phyloP scores from a whole-genome alignment of 2,888 invertebrate genomes.

The Caenorhabditis sp. region DNA sequence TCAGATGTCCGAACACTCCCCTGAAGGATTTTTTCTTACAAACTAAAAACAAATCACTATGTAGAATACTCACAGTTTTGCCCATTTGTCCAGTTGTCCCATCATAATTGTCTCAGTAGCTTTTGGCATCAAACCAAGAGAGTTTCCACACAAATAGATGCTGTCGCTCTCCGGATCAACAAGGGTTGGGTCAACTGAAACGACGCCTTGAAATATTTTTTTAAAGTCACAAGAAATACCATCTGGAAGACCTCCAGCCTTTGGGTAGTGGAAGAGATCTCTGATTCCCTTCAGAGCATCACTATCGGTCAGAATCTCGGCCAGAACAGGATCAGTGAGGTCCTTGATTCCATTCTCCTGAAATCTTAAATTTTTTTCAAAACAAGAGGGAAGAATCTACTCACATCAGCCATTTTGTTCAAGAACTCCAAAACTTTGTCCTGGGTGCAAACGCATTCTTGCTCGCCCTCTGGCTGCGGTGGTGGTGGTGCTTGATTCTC shows the following conservation, averaged over 20 bases:
- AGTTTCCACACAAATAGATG: slow-evolving; percentile 86
- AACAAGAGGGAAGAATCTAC: neutral
- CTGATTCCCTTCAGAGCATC: slow-evolving; percentile 71
- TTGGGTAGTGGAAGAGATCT: slow-evolving; percentile 77
- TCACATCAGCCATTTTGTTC: slow-evolving; percentile 65
- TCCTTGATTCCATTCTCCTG: slow-evolving; percentile 63
- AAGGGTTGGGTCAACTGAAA: slow-evolving; percentile 67
- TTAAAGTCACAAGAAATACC: too few relatives aligned
- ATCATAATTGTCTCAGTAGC: slow-evolving; percentile 83
- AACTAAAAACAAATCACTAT: neutral
- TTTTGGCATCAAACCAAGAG: slow-evolving; percentile 86
- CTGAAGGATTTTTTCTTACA: slow-evolving; percentile 63
- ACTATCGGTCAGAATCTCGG: slow-evolving; percentile 63
- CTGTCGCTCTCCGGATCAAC: slow-evolving; percentile 84
- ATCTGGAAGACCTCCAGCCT: slow-evolving; percentile 76
- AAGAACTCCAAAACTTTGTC: slow-evolving; percentile 66
- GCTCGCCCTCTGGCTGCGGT: slow-evolving; percentile 40
- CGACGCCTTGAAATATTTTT: neutral
- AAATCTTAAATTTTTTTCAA: slow-evolving; percentile 6
- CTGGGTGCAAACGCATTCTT: slow-evolving; percentile 63
- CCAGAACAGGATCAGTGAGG: slow-evolving; percentile 63
- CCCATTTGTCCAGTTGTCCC: slow-evolving; percentile 85
- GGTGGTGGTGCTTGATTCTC: slow-evolving; percentile 46
- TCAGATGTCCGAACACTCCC: slow-evolving; percentile 83
- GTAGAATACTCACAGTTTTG: slow-evolving; percentile 83